Conservation (phyloP, 1,140 invertebrate genomes). For the Bathynomus jamesi region DNA sequence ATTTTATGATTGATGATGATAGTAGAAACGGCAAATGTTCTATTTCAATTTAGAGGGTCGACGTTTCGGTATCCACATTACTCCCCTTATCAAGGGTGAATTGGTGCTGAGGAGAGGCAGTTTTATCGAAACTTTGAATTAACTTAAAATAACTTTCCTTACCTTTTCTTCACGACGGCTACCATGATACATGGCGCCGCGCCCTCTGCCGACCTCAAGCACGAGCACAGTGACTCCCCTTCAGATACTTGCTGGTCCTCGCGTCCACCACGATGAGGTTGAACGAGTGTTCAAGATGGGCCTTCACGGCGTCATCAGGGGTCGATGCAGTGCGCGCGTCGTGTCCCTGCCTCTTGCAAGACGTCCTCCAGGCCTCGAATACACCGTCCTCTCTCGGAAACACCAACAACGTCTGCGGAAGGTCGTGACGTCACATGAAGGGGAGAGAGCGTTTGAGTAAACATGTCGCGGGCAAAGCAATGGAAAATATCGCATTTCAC, state of each 20-base stretch:
- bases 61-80: background rate
- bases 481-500: too few species aligned
- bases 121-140: background rate
- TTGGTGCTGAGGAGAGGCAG: background rate
- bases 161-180: conserved; percentile 12
- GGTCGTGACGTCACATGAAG: too few species aligned
- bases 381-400: conserved; percentile 5
- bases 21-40: background rate
- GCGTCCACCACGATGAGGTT: conserved; percentile 8
- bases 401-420: conserved; percentile 9
- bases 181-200: background rate
- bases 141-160: background rate
- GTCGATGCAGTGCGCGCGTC: background rate
- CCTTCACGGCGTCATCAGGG: conserved; percentile 9
- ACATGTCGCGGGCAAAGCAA: too few species aligned
- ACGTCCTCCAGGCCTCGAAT: conserved; percentile 1
- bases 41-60: background rate
- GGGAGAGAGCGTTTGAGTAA: too few species aligned
- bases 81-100: background rate
- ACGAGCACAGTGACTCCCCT: background rate
- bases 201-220: background rate
- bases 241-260: background rate
- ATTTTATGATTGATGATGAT: background rate
- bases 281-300: background rate
- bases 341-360: background rate